Conservation (phyloP, 2,113 vertebrate species). For the Callopanchax toddi region DNA sequence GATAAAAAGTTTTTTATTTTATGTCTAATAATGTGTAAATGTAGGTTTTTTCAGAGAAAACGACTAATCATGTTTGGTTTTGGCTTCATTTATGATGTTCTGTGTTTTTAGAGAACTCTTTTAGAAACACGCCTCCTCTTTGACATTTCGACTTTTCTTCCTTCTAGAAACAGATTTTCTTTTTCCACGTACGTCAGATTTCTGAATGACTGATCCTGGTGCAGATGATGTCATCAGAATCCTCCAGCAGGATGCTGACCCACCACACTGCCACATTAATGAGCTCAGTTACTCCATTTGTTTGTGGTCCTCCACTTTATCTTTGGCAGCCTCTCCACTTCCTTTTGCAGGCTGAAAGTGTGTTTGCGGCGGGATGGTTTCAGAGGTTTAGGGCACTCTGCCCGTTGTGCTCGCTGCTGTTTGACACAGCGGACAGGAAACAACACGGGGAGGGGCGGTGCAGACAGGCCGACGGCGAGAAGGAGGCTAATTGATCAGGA, state of each 20-base stretch:
- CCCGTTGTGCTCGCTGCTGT: constrained; percentile 31
- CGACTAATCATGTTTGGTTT: too few species aligned
- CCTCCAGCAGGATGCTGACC: constrained; percentile 44
- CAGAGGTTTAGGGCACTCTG: constrained; percentile 61
- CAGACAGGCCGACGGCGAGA: constrained; percentile 68
- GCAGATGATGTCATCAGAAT: constrained; percentile 56
- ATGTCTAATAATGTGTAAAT: too few species aligned
- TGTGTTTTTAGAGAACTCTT: too few species aligned
- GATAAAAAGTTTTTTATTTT: too few species aligned
- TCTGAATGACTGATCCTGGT: constrained; percentile 7
- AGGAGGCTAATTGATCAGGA: constrained; percentile 58
- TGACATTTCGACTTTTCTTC: too few species aligned
- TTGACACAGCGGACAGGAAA: constrained; percentile 71
- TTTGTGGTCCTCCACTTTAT: constrained; percentile 55
- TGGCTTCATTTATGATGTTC: too few species aligned
- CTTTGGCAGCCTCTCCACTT: constrained; percentile 59
- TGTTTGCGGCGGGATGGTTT: constrained; percentile 75
- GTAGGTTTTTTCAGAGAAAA: too few species aligned
- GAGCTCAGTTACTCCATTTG: constrained; percentile 64
- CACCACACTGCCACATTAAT: constrained; percentile 42
- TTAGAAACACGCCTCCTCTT: too few species aligned
- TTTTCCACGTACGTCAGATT: constrained; percentile 23
- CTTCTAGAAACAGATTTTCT: background rate
- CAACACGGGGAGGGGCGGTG: constrained; percentile 41
- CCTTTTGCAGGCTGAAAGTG: constrained; percentile 53